Conservation (phyloP, 1,140 invertebrate species). For the Sarcophaga bullata region DNA sequence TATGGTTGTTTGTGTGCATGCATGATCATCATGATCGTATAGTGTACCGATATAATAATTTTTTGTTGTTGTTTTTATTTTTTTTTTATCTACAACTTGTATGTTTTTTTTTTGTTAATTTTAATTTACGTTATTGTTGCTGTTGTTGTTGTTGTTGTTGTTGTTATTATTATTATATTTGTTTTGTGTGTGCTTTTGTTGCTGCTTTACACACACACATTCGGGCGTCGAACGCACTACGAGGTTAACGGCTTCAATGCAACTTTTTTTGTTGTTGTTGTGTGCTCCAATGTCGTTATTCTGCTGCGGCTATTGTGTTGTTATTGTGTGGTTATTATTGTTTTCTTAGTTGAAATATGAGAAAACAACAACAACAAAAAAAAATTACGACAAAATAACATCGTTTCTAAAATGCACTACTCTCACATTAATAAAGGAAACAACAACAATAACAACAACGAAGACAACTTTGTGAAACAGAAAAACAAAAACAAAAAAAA, state of each 20-base stretch:
- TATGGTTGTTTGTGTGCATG: no score
- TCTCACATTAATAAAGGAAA: background rate
- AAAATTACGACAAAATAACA: constrained; percentile 1
- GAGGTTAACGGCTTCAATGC: constrained; percentile 65
- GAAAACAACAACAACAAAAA: background rate
- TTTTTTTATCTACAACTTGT: constrained; percentile 38
- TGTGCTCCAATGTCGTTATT: no score
- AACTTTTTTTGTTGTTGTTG: constrained; percentile 52
- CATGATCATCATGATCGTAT: no score
- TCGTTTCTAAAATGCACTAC: constrained; percentile 21
- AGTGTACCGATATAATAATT: background rate
- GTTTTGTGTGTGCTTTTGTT: background rate
- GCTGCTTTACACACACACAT: constrained; percentile 42
- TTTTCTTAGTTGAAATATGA: constrained; percentile 24
- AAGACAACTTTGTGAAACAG: background rate
- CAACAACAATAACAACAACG: no score
- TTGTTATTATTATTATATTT: no score
- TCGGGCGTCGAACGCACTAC: constrained; percentile 61
- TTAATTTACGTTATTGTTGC: no score
- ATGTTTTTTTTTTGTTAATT: background rate
- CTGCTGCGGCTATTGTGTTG: background rate
- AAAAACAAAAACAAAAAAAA: constrained; percentile 2
- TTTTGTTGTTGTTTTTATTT: background rate
- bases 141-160: no score
- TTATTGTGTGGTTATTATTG: constrained; percentile 36